These are phyloP conservation scores for Catostylus mosaicus DNA, from an alignment of 30 jellyfish, hydroid and myxozoan species.

Conservation along the genomic window DNA sequence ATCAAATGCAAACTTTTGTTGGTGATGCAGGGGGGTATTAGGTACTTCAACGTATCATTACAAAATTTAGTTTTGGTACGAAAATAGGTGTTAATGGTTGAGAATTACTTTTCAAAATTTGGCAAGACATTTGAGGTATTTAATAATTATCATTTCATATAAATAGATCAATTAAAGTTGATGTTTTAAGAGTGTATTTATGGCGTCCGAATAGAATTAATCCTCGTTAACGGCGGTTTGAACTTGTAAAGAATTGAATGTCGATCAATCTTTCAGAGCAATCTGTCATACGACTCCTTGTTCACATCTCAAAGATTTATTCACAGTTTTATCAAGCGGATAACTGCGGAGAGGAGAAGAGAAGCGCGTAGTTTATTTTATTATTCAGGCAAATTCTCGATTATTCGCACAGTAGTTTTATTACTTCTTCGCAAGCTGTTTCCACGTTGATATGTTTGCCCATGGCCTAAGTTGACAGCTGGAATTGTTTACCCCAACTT, in stretches of 20 bases:
- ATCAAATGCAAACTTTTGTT: neutral
- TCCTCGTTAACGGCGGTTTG: constrained; percentile 76
- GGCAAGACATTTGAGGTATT: constrained; percentile 13
- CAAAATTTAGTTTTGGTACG: neutral
- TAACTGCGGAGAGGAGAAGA: constrained; percentile 30
- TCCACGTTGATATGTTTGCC: neutral
- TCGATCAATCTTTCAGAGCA: constrained; percentile 67
- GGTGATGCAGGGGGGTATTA: neutral
- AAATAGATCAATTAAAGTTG: neutral
- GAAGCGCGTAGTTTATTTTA: neutral
- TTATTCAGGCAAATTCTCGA: neutral
- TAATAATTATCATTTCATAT: neutral
- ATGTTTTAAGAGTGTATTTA: constrained; percentile 22
- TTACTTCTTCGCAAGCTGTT: neutral
- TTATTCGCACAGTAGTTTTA: no score
- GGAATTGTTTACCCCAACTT: constrained; percentile 5
- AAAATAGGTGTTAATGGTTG: neutral
- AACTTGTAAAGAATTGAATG: constrained; percentile 63
- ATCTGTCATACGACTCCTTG: constrained; percentile 59
- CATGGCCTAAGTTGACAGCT: neutral
- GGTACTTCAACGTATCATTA: no score
- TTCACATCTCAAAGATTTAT: constrained; percentile 35
- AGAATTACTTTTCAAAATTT: neutral
- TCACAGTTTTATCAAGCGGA: constrained; percentile 53
- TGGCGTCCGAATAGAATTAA: constrained; percentile 49